Percentiles rank a stretch among this genome's conserved stretches.
Conservation (phyloP, 2,113 vertebrate species). For the Riparia riparia region DNA sequence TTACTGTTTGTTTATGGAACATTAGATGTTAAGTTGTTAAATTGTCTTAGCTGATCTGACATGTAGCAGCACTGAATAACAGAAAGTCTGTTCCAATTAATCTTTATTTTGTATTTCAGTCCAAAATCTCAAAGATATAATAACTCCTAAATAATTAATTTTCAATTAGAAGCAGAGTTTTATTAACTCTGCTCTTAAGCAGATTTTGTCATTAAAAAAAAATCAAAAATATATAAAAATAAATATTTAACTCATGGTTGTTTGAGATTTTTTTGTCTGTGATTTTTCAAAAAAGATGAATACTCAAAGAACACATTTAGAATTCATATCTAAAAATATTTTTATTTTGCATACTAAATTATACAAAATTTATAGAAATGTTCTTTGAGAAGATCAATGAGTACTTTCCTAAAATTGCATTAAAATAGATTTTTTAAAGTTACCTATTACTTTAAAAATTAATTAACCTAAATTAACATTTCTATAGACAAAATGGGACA, state of each 20-base stretch:
- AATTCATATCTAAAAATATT: not conserved
- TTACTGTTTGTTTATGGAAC: not conserved
- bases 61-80: not conserved
- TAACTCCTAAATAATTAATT: not conserved
- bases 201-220: not conserved
- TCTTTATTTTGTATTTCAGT: slow-evolving; percentile 14
- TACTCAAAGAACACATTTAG: not conserved
- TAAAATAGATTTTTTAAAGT: not conserved
- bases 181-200: not conserved
- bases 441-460: not conserved
- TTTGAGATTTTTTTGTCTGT: not conserved
- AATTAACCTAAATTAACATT: slow-evolving; percentile 4
- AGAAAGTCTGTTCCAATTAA: not conserved
- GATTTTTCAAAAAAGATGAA: not conserved
- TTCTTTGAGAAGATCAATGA: not conserved
- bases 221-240: not conserved
- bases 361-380: not conserved
- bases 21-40: not conserved
- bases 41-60: not conserved
- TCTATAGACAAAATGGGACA: not conserved
- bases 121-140: not conserved
- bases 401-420: not conserved
- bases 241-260: not conserved
- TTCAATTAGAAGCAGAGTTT: not conserved
- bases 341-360: not conserved